phyloP scores from a whole-genome alignment of 2,888 invertebrate species.

The Dascillus cervinus region DNA sequence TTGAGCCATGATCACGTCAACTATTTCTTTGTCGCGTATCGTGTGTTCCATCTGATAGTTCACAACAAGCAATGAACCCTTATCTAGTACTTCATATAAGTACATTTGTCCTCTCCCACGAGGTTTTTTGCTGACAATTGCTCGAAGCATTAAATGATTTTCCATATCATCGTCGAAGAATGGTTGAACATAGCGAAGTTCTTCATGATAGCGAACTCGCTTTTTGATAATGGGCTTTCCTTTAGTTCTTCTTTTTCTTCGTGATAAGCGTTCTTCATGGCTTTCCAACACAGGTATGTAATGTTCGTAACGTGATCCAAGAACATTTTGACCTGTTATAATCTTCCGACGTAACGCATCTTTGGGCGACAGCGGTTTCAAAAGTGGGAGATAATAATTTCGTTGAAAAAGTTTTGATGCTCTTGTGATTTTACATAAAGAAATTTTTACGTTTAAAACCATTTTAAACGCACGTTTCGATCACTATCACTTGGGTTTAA shows the following conservation, averaged over 20 bases:
- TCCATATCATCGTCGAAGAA: slow-evolving; percentile 38
- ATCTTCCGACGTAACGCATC: slow-evolving; percentile 73
- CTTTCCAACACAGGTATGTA: slow-evolving; percentile 67
- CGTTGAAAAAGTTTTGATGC: slow-evolving; percentile 71
- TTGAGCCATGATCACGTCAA: slow-evolving; percentile 67
- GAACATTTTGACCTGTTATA: slow-evolving; percentile 66
- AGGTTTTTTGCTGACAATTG: slow-evolving; percentile 50
- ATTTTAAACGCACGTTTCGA: slow-evolving; percentile 16
- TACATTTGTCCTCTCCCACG: slow-evolving; percentile 49
- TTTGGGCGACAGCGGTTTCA: slow-evolving; percentile 72
- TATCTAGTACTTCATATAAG: slow-evolving; percentile 65
- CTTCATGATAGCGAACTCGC: slow-evolving; percentile 29
- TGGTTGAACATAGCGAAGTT: slow-evolving; percentile 33
- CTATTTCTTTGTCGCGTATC: slow-evolving; percentile 65
- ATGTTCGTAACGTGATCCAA: slow-evolving; percentile 51
- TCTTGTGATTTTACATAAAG: slow-evolving; percentile 72
- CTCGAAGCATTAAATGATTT: slow-evolving; percentile 26
- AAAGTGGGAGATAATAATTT: slow-evolving; percentile 72
- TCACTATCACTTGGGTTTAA: not conserved
- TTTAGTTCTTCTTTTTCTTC: slow-evolving; percentile 32
- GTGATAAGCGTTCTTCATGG: slow-evolving; percentile 31
- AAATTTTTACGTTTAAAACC: slow-evolving; percentile 39
- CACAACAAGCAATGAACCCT: slow-evolving; percentile 63
- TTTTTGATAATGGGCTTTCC: slow-evolving; percentile 37
- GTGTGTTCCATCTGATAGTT: slow-evolving; percentile 66